phyloP scores from a whole-genome alignment of 2,797 vertebrate genomes.

The Rachycentron canadum region DNA sequence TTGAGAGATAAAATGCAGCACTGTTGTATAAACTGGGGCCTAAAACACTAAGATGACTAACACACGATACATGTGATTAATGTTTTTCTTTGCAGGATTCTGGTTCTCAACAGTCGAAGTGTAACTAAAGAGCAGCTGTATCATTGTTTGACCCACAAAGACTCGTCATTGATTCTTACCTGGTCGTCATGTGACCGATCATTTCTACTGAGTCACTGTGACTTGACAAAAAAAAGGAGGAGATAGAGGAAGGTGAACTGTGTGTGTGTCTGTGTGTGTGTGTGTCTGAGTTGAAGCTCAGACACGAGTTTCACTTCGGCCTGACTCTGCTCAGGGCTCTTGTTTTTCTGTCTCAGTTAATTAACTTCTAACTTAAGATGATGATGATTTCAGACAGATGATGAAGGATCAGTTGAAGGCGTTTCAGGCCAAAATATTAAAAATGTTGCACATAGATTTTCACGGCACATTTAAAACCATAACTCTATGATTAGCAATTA shows the following conservation, averaged over 20 bases:
- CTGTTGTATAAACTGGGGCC: no score
- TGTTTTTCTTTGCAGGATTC: neutral
- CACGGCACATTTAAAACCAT: neutral
- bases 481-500: neutral
- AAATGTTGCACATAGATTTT: neutral
- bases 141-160: neutral
- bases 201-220: conserved; percentile 75
- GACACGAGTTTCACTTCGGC: neutral
- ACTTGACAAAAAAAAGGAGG: conserved; percentile 54
- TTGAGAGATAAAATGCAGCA: neutral
- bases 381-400: neutral
- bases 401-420: neutral
- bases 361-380: conserved; percentile 8
- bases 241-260: conserved; percentile 43
- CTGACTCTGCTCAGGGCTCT: neutral
- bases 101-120: neutral
- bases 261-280: conserved; percentile 25
- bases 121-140: neutral
- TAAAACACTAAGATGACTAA: no score
- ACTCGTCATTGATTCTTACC: neutral
- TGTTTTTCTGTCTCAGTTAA: conserved; percentile 12
- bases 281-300: neutral
- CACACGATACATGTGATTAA: no score
- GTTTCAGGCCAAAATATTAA: neutral
- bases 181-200: conserved; percentile 10